Evolutionary conservation across 2,113 vertebrate genomes (phyloP).

Genomic region (Synodontis membranacea): DNA sequence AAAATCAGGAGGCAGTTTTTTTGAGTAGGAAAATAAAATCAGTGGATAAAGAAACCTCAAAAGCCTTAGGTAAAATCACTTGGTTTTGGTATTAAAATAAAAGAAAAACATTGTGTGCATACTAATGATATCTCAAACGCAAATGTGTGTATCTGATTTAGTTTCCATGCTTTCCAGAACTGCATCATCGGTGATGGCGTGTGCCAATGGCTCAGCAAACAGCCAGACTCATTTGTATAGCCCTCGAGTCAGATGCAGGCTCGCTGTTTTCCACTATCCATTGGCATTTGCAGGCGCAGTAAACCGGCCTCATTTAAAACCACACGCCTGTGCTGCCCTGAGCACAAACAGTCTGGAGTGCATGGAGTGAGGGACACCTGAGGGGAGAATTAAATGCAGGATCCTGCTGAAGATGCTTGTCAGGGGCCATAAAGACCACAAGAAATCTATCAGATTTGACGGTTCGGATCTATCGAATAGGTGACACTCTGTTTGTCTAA

Average conservation of each 20-base stretch:
- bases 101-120: background rate
- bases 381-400: constrained; percentile 17
- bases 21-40: constrained; percentile 17
- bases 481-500: background rate
- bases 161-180: constrained; percentile 31
- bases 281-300: constrained; percentile 47
- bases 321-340: constrained; percentile 17
- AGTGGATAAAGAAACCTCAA: constrained; percentile 9
- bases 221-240: constrained; percentile 33
- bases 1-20: background rate
- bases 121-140: constrained; percentile 15
- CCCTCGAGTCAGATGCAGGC: constrained; percentile 43
- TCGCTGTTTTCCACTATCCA: constrained; percentile 43
- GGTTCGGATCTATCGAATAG: too few relatives aligned
- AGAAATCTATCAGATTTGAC: background rate
- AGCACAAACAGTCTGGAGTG: constrained; percentile 9
- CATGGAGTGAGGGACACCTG: constrained; percentile 40
- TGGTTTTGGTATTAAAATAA: background rate
- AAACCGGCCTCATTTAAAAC: constrained; percentile 51
- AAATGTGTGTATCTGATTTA: background rate
- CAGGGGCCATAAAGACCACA: background rate
- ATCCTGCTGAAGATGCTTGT: constrained; percentile 7
- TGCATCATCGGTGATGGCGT: constrained; percentile 17
- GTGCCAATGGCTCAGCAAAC: background rate
- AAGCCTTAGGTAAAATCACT: background rate